phyloP scores from a whole-genome alignment of 2,888 invertebrate species.

The Hoplodrina blanda region DNA sequence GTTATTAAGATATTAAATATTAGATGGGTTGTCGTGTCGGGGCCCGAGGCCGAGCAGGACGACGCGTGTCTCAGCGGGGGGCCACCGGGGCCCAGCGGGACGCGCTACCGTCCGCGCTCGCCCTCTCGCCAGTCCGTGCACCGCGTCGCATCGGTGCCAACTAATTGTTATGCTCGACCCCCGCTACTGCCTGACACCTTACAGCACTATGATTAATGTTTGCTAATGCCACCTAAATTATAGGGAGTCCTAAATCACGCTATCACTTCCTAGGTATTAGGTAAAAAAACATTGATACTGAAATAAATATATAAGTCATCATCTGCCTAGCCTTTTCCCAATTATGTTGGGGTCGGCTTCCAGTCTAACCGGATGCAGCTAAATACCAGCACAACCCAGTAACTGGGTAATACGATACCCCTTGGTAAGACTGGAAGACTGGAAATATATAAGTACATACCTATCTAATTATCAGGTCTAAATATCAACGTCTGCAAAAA shows the following conservation, averaged over 20 bases:
- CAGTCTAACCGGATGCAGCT: too few species aligned
- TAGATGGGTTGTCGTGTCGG: constrained; percentile 68
- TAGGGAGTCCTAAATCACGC: constrained; percentile 1
- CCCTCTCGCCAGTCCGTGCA: constrained; percentile 53
- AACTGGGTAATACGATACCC: too few species aligned
- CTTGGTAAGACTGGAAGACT: too few species aligned
- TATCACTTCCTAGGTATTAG: background rate
- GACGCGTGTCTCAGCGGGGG: constrained; percentile 82
- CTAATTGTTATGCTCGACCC: constrained; percentile 81
- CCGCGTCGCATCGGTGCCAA: constrained; percentile 61
- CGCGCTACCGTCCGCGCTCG: constrained; percentile 80
- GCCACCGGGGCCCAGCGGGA: constrained; percentile 77
- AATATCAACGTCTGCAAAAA: background rate
- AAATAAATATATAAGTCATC: background rate
- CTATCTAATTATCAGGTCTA: background rate
- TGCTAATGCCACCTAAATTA: constrained; percentile 30
- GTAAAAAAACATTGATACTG: background rate
- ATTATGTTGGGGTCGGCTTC: too few species aligned
- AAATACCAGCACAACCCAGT: too few species aligned
- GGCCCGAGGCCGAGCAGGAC: constrained; percentile 54
- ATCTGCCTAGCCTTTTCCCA: too few species aligned
- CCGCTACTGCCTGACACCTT: constrained; percentile 70
- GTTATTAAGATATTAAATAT: constrained; percentile 90
- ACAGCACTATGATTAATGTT: constrained; percentile 71
- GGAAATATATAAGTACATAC: too few species aligned